Base-by-base conservation (phyloP, 2,888 invertebrate species). In the Eilema depressum region DNA sequence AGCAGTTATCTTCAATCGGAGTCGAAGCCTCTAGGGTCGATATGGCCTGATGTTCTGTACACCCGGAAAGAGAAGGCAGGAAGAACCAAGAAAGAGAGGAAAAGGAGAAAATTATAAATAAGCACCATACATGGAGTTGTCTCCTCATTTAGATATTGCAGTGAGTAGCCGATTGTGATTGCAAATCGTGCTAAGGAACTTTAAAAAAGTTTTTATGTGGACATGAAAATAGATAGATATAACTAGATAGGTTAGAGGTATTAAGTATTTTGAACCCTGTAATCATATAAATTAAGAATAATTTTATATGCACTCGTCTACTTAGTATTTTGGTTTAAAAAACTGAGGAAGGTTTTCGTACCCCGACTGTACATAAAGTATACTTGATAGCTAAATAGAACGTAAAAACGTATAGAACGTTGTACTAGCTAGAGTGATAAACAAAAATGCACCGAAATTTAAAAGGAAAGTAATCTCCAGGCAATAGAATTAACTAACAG, bases 11-110 rank as follows among this genome's bases (percentile, higher is more conserved):
- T 64, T 83, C 83, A 23, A 82, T 73, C 65, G 81, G 83, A 30
- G 83, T 75, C 0, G 81, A 82, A 23, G 81, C 81, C 33, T 83
- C 81, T 76, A 81, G 73, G 63, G 81, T 81, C 3, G 81, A 81
- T 28, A 82, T 63, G 17, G 83, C 80, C 68, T 81, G 81, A 62
- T 82, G 81, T 69, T 81, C 81, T 82, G 80, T 75, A 69, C 75
- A 74, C 66, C 62, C 75, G 71, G 47, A 69, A 61, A 74, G 73
- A 74, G 61, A 67, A 59, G 63, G 37, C 75, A 71, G 75, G 82
- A 69, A 75, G 63, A 66, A 66, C 72, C 72, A 78, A 78, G 74
- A 69, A 82, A 77, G 74, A 73, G 30, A 62, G 23, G 37, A 60
- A 60, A 59, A 20, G 14, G 60, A n/a, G 20, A 70, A 71, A 53